These are phyloP conservation scores for Sarcophaga peregrina DNA, from an alignment of 1,140 invertebrate species.

Conservation along the genomic window DNA sequence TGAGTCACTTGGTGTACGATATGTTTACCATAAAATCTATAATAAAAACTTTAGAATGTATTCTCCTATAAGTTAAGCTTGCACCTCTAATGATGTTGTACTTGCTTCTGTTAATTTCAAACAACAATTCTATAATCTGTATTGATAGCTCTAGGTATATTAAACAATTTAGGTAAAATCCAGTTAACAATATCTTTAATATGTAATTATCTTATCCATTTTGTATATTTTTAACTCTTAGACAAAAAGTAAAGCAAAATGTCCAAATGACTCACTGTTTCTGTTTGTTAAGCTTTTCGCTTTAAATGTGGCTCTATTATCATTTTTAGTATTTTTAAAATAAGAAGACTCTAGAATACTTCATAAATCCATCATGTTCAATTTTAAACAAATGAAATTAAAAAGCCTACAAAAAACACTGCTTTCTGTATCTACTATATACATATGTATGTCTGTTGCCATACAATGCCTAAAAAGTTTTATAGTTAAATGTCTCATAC, in stretches of 20 bases:
- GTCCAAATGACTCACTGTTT: not conserved
- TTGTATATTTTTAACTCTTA: constrained; percentile 8
- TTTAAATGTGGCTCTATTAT: not conserved
- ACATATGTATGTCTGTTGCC: not conserved
- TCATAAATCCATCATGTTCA: too few species aligned
- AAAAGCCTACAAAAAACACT: constrained; percentile 26
- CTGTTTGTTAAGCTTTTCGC: not conserved
- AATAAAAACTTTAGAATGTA: too few species aligned
- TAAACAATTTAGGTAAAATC: not conserved
- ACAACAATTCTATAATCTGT: too few species aligned
- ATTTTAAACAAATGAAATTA: not conserved
- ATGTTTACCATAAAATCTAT: too few species aligned
- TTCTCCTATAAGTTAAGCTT: too few species aligned
- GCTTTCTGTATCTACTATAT: not conserved
- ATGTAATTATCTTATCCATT: not conserved
- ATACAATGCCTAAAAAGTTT: not conserved
- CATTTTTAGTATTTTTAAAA: not conserved
- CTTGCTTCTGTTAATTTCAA: too few species aligned
- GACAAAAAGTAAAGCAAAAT: not conserved
- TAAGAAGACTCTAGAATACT: too few species aligned
- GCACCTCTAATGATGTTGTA: too few species aligned
- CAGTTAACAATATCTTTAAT: too few species aligned
- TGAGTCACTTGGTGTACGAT: too few species aligned
- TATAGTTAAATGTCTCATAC: constrained; percentile 1
- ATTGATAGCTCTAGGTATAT: too few species aligned